Evolutionary conservation across 1,140 invertebrate species (phyloP).

Genomic region (Nautilus pompilius): DNA sequence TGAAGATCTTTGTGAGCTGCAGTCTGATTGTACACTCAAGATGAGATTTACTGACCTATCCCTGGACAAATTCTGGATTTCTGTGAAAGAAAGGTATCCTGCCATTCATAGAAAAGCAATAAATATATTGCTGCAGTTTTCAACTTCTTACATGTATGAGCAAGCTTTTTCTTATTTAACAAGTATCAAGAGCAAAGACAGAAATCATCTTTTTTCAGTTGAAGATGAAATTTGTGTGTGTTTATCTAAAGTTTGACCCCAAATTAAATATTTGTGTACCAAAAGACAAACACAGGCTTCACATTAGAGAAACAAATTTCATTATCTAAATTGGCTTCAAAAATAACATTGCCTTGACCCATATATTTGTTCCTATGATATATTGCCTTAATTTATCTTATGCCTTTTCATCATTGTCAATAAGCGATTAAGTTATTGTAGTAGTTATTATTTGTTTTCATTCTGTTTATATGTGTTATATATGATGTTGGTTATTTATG

Average conservation of each 20-base stretch:
- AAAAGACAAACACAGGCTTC: background rate
- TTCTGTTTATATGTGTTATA: no score
- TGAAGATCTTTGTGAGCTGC: background rate
- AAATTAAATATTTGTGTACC: background rate
- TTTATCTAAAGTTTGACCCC: background rate
- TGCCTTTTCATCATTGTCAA: no score
- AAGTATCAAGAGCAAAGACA: constrained; percentile 2
- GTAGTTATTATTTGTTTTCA: no score
- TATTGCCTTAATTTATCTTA: no score
- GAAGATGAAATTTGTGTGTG: background rate
- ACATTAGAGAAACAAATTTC: background rate
- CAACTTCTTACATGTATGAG: constrained; percentile 7
- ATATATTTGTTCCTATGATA: no score
- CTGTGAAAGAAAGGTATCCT: background rate
- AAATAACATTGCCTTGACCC: no score
- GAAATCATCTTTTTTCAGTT: background rate
- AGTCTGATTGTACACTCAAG: background rate
- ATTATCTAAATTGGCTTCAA: no score
- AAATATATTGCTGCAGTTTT: constrained; percentile 2
- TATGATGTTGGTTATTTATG: no score
- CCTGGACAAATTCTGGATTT: background rate
- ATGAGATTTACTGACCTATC: constrained; percentile 2
- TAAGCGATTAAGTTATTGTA: no score
- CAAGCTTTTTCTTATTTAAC: background rate
- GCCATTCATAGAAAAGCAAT: constrained; percentile 4